Base-by-base conservation (phyloP, 2,113 vertebrate genomes). In the Merops nubicus region DNA sequence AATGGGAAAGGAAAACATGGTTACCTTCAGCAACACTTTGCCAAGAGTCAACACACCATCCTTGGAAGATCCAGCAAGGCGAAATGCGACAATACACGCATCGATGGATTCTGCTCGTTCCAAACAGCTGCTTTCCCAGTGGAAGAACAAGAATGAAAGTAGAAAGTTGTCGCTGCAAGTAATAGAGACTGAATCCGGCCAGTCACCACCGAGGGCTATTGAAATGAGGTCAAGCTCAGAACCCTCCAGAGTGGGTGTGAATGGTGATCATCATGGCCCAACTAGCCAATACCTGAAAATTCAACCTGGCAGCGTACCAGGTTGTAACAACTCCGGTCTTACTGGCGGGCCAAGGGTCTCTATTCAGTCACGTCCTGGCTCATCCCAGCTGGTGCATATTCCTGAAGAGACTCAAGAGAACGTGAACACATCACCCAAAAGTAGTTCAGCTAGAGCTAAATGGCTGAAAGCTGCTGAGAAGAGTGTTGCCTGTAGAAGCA, bases 11-110 rank as follows among this genome's bases (percentile, higher is more conserved):
- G 99, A 99, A 96, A 99, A 99, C 83, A 99, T 99, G 99, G 98
- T 99, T 31, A 99, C 99, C 56, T 99, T 99, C 96, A 99, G 99
- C 97, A 99, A 99, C 93, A 99, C 99, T 20, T 98, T 99, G 89
- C 99, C 99, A 12, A 98, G 99, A 67, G 99, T 99, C 69, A 99
- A 99, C 96, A 99, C 99, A 3, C 98, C 99, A 0, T 98, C 98
- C 0, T 96, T 99, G 47, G 99, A 99, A 87, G 99, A 99, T 60
- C 98, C 98, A 2, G 98, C 98, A 17, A 97, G 99, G 47, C 98
- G 99, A 86, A 99, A 99, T 5, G 98, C 99, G 50, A 98, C 98
- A 63, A 99, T 99, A 94, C 99, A 99, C 0, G 98, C 99, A 15
- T 99, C 99, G 6, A 99, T 99, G 99, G 99, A 99, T 95, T 99